These are phyloP conservation scores for Temnothorax ravouxi DNA, from an alignment of 2,888 invertebrate genomes.

Conservation along the genomic window DNA sequence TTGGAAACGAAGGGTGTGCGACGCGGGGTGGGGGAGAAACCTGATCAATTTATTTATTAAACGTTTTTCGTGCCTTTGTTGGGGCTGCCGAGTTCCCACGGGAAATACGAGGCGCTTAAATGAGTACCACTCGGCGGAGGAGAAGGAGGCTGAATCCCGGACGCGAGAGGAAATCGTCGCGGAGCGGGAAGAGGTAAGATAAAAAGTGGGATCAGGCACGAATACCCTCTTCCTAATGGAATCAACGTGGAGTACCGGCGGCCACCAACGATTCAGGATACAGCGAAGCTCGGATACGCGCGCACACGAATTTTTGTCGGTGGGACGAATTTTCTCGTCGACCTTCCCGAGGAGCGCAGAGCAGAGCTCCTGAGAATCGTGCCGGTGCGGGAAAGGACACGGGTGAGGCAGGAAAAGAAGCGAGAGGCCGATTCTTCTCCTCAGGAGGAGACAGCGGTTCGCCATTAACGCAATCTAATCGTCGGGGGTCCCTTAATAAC, in stretches of 20 bases:
- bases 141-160: conserved; percentile 49
- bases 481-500: conserved; percentile 83
- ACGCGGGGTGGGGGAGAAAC: conserved; percentile 69
- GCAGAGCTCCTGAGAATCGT: conserved; percentile 33
- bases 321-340: conserved; percentile 19
- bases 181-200: conserved; percentile 20
- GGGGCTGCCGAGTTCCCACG: conserved; percentile 78
- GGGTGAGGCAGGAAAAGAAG: conserved; percentile 61
- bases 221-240: conserved; percentile 66
- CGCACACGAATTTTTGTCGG: conserved; percentile 44
- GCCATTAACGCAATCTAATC: conserved; percentile 85
- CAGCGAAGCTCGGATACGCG: conserved; percentile 13
- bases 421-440: conserved; percentile 69
- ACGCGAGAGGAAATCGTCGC: conserved; percentile 59
- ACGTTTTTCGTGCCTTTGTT: conserved; percentile 80
- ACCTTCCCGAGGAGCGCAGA: conserved; percentile 47
- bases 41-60: conserved; percentile 83
- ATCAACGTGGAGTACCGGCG: conserved; percentile 59
- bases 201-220: conserved; percentile 57
- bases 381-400: conserved; percentile 2
- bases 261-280: conserved; percentile 51
- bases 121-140: conserved; percentile 61
- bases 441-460: conserved; percentile 81
- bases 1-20: conserved; percentile 15
- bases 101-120: conserved; percentile 81